These are phyloP conservation scores for Diarsia mendica DNA, from an alignment of 2,888 invertebrate genomes.

Conservation along the genomic window DNA sequence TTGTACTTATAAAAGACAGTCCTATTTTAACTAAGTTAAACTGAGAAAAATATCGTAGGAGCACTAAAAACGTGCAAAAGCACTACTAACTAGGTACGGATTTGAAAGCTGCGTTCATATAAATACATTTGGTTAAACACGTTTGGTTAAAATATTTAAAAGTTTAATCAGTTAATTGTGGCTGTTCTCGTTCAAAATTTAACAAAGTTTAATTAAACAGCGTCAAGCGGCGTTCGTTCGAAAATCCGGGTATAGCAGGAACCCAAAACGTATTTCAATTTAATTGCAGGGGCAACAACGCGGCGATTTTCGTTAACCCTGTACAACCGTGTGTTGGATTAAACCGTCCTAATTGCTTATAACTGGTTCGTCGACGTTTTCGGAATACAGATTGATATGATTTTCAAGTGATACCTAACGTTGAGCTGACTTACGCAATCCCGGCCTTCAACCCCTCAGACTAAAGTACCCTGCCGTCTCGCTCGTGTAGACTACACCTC, in stretches of 20 bases:
- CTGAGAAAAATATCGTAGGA: too few relatives aligned
- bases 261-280: conserved; percentile 76
- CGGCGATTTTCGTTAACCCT: conserved; percentile 67
- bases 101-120: conserved; percentile 2
- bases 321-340: conserved; percentile 59
- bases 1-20: not conserved
- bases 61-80: not conserved
- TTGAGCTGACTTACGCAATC: conserved; percentile 71
- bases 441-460: conserved; percentile 72
- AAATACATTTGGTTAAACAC: conserved; percentile 39
- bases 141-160: conserved; percentile 67
- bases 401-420: conserved; percentile 41
- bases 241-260: conserved; percentile 73
- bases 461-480: conserved; percentile 47
- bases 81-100: not conserved
- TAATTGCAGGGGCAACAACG: conserved; percentile 71
- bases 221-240: conserved; percentile 64
- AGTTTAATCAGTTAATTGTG: conserved; percentile 72
- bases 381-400: conserved; percentile 40
- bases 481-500: conserved; percentile 51
- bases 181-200: conserved; percentile 68
- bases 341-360: conserved; percentile 60
- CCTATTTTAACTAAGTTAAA: not conserved
- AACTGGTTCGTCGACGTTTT: conserved; percentile 38
- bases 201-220: conserved; percentile 75